These are phyloP conservation scores for Platanista minor DNA, from an alignment of 2,113 vertebrate genomes.

Conservation along the genomic window DNA sequence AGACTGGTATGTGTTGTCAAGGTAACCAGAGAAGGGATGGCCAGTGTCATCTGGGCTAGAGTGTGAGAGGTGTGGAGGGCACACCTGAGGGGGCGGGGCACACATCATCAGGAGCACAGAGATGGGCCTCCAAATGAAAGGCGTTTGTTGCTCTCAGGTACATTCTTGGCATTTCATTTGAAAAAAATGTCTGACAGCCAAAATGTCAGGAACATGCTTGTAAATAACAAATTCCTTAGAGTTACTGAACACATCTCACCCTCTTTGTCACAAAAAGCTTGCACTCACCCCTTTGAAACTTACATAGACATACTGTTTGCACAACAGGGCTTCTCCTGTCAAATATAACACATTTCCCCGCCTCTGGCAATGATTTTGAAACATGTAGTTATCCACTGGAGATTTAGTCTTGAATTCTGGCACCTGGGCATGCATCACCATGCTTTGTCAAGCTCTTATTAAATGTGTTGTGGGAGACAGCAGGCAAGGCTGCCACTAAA, in stretches of 20 bases:
- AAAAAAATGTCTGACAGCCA: conserved; percentile 33
- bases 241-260: background rate
- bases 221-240: conserved; percentile 48
- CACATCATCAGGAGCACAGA: background rate
- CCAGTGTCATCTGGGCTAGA: background rate
- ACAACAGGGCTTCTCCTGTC: background rate
- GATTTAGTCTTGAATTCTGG: background rate
- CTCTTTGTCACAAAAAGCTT: background rate
- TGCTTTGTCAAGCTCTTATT: background rate
- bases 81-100: background rate
- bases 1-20: background rate
- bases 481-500: background rate
- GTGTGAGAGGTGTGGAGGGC: background rate
- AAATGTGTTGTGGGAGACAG: background rate
- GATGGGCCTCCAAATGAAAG: background rate
- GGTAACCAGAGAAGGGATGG: background rate
- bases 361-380: background rate
- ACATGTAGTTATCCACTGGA: background rate
- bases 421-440: background rate
- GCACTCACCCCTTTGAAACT: background rate
- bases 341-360: background rate
- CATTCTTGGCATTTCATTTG: conserved; percentile 66
- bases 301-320: background rate
- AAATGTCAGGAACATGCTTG: conserved; percentile 37
- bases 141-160: conserved; percentile 32